Percentiles rank a stretch among this genome's conserved stretches.
These are phyloP conservation scores for Ischnura elegans DNA, from an alignment of 2,888 invertebrate genomes.

Conservation along the genomic window DNA sequence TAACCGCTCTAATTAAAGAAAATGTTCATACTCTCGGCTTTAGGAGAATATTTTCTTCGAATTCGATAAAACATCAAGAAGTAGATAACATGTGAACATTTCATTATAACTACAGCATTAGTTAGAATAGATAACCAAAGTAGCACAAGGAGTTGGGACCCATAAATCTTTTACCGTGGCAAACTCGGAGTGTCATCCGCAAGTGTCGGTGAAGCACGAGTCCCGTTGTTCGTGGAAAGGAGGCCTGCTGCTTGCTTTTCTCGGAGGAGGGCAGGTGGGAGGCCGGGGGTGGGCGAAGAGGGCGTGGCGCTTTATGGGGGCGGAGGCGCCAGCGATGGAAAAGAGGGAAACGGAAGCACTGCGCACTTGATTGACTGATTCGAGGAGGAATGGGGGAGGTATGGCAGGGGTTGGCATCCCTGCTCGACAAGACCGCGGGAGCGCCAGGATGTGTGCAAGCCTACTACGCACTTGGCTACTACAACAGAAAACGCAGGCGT, in stretches of 20 bases:
- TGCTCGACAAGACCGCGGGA: background rate
- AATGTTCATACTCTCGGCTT: too few relatives aligned
- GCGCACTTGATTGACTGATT: slow-evolving; percentile 17
- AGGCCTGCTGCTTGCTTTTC: background rate
- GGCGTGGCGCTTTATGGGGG: background rate
- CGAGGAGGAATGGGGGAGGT: background rate
- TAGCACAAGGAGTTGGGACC: too few relatives aligned
- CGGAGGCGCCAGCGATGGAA: background rate
- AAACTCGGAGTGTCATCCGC: background rate
- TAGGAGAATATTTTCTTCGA: too few relatives aligned
- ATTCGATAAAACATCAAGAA: too few relatives aligned
- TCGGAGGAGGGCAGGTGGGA: background rate
- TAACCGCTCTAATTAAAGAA: too few relatives aligned
- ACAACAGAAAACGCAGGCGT: too few relatives aligned
- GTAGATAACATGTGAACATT: too few relatives aligned
- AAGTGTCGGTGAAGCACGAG: background rate
- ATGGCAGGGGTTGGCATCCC: background rate
- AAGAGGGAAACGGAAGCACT: background rate
- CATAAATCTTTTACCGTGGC: background rate
- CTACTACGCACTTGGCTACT: too few relatives aligned
- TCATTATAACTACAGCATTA: too few relatives aligned
- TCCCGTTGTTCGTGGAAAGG: background rate
- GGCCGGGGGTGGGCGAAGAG: background rate
- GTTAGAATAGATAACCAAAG: too few relatives aligned
- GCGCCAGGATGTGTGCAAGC: background rate